These are phyloP conservation scores for Ecdyonurus torrentis DNA, from an alignment of 2,888 invertebrate species.

Conservation along the genomic window DNA sequence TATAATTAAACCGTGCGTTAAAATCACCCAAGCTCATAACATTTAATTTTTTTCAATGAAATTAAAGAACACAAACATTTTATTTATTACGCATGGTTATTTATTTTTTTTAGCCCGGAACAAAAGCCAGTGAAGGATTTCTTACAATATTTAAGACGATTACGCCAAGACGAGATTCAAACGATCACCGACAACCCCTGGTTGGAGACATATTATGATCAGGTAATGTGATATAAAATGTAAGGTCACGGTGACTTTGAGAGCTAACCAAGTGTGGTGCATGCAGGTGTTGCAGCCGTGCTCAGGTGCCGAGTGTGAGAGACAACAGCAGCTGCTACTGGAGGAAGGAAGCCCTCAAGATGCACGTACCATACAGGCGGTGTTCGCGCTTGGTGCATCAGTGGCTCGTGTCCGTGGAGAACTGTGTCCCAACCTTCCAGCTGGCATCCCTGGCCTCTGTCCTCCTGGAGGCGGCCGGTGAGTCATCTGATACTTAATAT, in stretches of 20 bases:
- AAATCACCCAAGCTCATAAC: too few species aligned
- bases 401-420: conserved; percentile 13
- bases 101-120: conserved; percentile 13
- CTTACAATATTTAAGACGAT: conserved; percentile 12
- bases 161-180: conserved; percentile 11
- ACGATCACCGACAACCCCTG: conserved; percentile 23
- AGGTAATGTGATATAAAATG: conserved; percentile 13
- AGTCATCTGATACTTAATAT: too few species aligned
- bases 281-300: conserved; percentile 7
- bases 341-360: conserved; percentile 14
- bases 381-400: conserved; percentile 17
- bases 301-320: conserved; percentile 10
- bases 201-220: conserved; percentile 25
- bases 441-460: conserved; percentile 9
- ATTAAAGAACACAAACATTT: not conserved
- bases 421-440: conserved; percentile 14
- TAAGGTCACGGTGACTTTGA: not conserved
- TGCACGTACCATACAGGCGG: conserved; percentile 16
- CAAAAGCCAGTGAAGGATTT: conserved; percentile 14
- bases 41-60: not conserved
- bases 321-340: conserved; percentile 7
- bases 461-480: conserved; percentile 8
- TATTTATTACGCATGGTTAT: conserved; percentile 8
- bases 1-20: too few species aligned
- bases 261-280: conserved; percentile 7